phyloP scores from a whole-genome alignment of 2,113 vertebrate species.

The Menidia beryllina region DNA sequence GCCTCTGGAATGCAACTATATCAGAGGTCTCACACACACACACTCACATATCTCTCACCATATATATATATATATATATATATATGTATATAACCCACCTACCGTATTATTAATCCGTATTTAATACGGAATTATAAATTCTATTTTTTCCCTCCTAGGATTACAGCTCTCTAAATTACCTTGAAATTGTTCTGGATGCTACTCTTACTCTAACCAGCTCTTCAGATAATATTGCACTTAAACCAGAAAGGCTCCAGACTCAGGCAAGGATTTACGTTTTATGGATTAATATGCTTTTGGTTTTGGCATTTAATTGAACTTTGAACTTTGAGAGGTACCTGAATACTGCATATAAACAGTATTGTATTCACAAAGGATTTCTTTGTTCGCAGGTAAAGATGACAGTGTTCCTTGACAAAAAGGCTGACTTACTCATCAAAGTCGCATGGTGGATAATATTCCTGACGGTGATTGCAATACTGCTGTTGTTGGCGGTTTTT shows the following conservation, averaged over 20 bases:
- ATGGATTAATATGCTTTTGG: too few species aligned
- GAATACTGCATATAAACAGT: too few species aligned
- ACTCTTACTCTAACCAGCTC: conserved; percentile 83
- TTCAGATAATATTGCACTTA: conserved; percentile 87
- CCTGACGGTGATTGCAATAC: conserved; percentile 59
- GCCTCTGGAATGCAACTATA: conserved; percentile 91
- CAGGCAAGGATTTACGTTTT: conserved; percentile 77
- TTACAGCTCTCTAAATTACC: conserved; percentile 90
- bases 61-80: not conserved
- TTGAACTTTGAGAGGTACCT: too few species aligned
- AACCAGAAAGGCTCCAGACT: conserved; percentile 71
- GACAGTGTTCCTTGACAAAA: conserved; percentile 86
- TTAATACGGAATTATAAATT: too few species aligned
- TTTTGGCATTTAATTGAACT: too few species aligned
- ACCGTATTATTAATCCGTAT: too few species aligned
- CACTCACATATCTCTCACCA: not conserved
- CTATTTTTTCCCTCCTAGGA: conserved; percentile 78
- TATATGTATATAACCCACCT: too few species aligned
- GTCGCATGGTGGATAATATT: conserved; percentile 78
- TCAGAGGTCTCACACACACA: too few species aligned
- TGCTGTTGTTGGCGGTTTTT: conserved; percentile 58
- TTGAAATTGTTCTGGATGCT: conserved; percentile 87
- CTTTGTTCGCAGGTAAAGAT: conserved; percentile 84
- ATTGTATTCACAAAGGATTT: not conserved
- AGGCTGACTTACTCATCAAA: conserved; percentile 46